These are phyloP conservation scores for Alectoris magna DNA, from an alignment of 2,797 vertebrate species.

Conservation along the genomic window DNA sequence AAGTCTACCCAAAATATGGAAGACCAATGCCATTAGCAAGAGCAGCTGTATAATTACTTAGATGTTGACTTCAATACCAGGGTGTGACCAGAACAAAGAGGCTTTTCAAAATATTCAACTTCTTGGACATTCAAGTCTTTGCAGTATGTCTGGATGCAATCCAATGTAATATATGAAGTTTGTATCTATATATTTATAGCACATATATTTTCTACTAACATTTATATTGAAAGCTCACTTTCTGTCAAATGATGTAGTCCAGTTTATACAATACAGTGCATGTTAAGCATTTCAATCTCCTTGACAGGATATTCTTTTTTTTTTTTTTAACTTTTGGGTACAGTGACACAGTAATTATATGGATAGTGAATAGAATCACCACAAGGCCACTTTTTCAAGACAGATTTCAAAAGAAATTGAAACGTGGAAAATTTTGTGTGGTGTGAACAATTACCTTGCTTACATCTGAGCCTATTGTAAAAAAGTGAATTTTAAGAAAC, in stretches of 20 bases:
- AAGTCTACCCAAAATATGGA: neutral
- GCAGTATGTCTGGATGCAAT: neutral
- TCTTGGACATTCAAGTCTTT: neutral
- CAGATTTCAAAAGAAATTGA: neutral
- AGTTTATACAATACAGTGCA: neutral
- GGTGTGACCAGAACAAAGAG: neutral
- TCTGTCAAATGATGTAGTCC: neutral
- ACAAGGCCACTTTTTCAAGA: neutral
- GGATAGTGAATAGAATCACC: neutral
- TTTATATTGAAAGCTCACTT: neutral
- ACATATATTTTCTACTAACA: neutral
- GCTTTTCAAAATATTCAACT: neutral
- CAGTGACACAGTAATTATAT: neutral
- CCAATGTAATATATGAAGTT: neutral
- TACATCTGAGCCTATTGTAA: neutral
- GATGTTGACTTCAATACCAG: neutral
- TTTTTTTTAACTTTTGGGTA: neutral
- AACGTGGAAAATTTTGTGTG: neutral
- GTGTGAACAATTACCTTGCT: neutral
- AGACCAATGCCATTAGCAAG: neutral
- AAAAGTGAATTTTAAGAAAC: neutral
- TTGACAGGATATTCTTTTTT: neutral
- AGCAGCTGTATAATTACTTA: neutral
- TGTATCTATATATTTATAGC: no score
- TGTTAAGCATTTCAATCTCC: neutral